Conservation (phyloP, 2,113 vertebrate genomes). For the Saccopteryx bilineata region DNA sequence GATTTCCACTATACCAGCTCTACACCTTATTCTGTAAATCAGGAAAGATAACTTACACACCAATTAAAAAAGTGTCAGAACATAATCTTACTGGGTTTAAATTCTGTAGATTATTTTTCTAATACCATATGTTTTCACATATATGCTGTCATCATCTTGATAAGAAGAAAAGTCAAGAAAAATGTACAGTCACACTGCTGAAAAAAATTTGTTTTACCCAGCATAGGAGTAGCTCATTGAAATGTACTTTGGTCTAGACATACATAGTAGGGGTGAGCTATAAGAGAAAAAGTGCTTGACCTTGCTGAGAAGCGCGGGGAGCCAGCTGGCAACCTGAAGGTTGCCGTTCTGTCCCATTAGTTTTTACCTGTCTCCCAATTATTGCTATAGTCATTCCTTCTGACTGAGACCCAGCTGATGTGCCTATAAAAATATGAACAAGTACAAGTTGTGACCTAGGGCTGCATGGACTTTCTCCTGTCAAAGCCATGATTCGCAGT, state of each 20-base stretch:
- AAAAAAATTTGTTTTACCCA: neutral
- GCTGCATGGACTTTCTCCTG: neutral
- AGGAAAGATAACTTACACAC: constrained; percentile 46
- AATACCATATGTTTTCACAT: constrained; percentile 2
- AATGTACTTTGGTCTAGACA: neutral
- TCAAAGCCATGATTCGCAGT: neutral
- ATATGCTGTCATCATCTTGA: constrained; percentile 1
- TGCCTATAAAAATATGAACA: neutral
- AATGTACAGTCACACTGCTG: neutral
- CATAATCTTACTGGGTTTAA: constrained; percentile 45
- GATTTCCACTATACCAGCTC: neutral
- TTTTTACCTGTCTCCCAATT: neutral
- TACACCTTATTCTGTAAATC: constrained; percentile 20
- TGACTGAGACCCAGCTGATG: neutral
- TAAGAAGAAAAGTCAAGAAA: constrained; percentile 42
- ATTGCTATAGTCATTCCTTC: neutral
- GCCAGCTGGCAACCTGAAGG: fast-evolving
- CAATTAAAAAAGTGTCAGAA: constrained; percentile 53
- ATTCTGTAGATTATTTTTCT: constrained; percentile 39
- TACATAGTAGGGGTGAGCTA: neutral
- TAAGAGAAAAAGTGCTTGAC: neutral
- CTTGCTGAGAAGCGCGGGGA: neutral
- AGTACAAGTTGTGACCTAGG: neutral
- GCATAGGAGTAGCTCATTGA: neutral
- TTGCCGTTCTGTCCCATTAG: neutral